phyloP scores from a whole-genome alignment of 2,113 vertebrate genomes.

The Todiramphus chloris region DNA sequence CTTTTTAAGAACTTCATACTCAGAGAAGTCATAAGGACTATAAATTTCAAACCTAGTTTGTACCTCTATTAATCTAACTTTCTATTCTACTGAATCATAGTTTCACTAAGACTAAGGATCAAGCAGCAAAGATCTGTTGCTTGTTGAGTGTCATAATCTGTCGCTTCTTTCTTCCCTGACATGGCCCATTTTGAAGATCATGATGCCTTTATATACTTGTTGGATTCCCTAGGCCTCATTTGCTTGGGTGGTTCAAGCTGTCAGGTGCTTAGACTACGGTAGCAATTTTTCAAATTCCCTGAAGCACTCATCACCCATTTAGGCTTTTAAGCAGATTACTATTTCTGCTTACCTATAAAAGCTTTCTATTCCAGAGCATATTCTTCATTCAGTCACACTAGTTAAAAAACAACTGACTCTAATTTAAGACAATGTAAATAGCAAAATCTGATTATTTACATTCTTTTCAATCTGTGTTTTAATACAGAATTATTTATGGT shows the following conservation, averaged over 20 bases:
- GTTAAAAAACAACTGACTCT: background rate
- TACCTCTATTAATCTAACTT: background rate
- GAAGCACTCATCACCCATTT: background rate
- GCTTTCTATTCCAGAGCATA: background rate
- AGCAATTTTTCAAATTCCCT: background rate
- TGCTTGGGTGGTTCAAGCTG: background rate
- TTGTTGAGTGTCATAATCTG: background rate
- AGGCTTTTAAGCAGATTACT: background rate
- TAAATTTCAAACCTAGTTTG: background rate
- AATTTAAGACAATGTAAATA: background rate
- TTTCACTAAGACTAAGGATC: background rate
- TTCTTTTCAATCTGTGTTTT: background rate
- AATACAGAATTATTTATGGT: background rate
- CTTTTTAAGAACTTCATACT: background rate
- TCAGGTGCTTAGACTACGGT: background rate
- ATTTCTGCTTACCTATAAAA: background rate
- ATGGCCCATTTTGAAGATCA: background rate
- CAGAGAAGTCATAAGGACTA: background rate
- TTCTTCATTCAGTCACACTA: background rate
- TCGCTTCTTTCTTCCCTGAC: background rate
- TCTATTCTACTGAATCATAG: background rate
- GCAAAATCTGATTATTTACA: background rate
- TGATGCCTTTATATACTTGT: background rate
- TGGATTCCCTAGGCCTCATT: background rate
- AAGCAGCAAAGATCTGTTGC: background rate